Evolutionary conservation across 2,797 vertebrate genomes (phyloP).

Genomic region (Momotus momota): DNA sequence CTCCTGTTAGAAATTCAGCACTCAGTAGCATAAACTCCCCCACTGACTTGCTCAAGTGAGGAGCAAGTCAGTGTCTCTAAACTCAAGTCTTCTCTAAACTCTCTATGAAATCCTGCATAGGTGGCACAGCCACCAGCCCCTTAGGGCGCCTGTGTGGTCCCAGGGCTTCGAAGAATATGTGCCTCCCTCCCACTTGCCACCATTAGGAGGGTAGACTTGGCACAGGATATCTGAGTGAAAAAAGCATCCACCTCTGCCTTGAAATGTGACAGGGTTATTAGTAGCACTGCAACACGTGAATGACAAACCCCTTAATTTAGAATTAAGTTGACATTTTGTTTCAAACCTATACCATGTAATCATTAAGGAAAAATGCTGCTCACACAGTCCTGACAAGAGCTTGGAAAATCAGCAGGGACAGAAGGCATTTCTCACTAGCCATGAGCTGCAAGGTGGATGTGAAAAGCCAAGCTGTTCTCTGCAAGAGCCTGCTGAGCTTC

Average conservation of each 20-base stretch:
- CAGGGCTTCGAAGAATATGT: not conserved
- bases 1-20: not conserved
- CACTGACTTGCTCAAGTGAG: not conserved
- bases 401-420: not conserved
- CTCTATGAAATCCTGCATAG: not conserved
- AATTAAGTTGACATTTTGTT: not conserved
- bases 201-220: not conserved
- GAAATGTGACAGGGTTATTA: not conserved
- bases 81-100: not conserved
- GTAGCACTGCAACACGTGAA: not conserved
- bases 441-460: not conserved
- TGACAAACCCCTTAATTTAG: not conserved
- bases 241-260: not conserved
- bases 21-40: rapidly evolving
- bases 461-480: not conserved
- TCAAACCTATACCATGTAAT: not conserved
- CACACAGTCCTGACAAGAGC: rapidly evolving
- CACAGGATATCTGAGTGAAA: not conserved
- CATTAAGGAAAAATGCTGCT: not conserved
- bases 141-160: not conserved
- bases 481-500: not conserved
- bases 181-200: not conserved
- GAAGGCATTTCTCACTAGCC: not conserved
- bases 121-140: not conserved
- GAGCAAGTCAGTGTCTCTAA: no score